phyloP scores from a whole-genome alignment of 2,113 vertebrate genomes.

The Eulemur rufifrons region DNA sequence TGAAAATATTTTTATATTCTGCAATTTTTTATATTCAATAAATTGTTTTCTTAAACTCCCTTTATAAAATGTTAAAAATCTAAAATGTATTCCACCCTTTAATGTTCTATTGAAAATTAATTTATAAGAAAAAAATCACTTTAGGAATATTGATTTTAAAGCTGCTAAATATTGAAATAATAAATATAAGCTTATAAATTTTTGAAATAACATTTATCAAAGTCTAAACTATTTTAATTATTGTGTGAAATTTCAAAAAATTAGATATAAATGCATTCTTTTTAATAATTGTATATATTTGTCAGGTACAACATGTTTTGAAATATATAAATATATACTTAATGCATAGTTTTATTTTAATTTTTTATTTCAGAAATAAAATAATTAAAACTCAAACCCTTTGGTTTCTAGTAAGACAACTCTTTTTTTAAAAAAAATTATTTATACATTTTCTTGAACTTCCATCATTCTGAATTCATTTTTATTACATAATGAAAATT shows the following conservation, averaged over 20 bases:
- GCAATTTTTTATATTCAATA: neutral
- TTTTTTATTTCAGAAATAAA: constrained; percentile 20
- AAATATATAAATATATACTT: neutral
- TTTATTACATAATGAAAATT: neutral
- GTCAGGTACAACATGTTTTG: neutral
- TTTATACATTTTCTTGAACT: neutral
- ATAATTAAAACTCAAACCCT: neutral
- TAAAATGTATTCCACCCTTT: neutral
- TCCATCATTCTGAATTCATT: neutral
- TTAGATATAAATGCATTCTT: neutral
- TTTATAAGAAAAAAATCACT: neutral
- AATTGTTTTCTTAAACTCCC: neutral
- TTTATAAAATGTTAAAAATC: constrained; percentile 8
- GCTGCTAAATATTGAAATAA: neutral
- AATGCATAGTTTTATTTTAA: neutral
- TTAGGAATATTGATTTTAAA: constrained; percentile 9
- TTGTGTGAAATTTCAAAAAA: constrained; percentile 19
- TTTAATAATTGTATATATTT: neutral
- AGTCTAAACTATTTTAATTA: neutral
- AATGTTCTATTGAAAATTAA: constrained; percentile 33
- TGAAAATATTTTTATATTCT: neutral
- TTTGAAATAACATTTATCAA: neutral
- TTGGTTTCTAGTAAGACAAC: neutral
- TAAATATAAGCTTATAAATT: neutral
- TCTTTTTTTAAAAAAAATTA: neutral